Conservation (phyloP, 2,888 invertebrate species). For the Drosophila niveifrons region DNA sequence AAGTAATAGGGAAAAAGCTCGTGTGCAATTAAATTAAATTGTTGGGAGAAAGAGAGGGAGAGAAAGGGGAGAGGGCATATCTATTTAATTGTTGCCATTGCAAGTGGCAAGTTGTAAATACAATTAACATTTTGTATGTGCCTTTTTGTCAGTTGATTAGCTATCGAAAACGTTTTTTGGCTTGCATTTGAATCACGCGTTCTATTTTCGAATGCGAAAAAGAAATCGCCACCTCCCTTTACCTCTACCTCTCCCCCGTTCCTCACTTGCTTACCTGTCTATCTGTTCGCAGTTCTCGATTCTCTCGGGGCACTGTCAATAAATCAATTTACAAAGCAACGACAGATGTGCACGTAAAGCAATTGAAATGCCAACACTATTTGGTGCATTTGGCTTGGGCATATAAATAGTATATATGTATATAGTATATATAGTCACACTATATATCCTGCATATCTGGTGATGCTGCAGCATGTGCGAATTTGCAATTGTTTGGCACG, state of each 20-base stretch:
- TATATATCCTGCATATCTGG: conserved; percentile 49
- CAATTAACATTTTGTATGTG: conserved; percentile 42
- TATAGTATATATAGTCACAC: conserved; percentile 8
- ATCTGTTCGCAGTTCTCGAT: neutral
- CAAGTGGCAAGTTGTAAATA: neutral
- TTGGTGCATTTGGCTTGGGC: conserved; percentile 42
- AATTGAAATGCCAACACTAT: conserved; percentile 72
- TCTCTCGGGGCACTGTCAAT: conserved; percentile 38
- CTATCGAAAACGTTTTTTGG: conserved; percentile 40
- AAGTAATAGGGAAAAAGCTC: neutral
- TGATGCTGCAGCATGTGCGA: conserved; percentile 47
- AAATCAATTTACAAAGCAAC: conserved; percentile 63
- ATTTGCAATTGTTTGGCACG: conserved; percentile 67
- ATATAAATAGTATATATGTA: conserved; percentile 2
- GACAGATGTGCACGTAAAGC: conserved; percentile 66
- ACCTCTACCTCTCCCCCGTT: neutral
- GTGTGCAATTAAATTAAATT: neutral
- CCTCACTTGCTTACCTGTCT: neutral
- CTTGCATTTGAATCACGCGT: conserved; percentile 46
- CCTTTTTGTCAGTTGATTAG: conserved; percentile 48
- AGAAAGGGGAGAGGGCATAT: too few species aligned
- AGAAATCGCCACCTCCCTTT: neutral
- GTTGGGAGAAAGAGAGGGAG: neutral
- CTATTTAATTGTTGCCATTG: neutral
- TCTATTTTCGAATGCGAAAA: conserved; percentile 48